Conservation (phyloP, 2,113 vertebrate genomes). For the Baryphthengus martii region DNA sequence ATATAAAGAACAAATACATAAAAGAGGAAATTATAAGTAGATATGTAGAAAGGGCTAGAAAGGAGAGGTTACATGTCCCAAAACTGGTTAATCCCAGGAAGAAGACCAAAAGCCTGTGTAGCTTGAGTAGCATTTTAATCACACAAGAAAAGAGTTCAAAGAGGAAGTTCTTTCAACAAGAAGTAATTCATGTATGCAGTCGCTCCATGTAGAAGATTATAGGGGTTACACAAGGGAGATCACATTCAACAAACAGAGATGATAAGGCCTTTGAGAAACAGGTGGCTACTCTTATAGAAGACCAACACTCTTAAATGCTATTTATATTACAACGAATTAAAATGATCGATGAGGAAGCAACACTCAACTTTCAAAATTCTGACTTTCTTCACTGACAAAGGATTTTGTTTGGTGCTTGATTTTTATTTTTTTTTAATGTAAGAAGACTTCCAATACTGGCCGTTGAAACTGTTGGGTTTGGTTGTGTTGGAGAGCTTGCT, state of each 20-base stretch:
- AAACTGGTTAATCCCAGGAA: background rate
- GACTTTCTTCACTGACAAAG: background rate
- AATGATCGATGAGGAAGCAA: background rate
- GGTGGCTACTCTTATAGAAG: background rate
- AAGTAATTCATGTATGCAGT: background rate
- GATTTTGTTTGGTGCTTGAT: background rate
- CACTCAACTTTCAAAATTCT: background rate
- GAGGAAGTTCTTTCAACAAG: background rate
- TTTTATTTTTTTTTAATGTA: background rate
- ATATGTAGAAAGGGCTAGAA: background rate
- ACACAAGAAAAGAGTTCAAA: background rate
- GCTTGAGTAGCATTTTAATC: background rate
- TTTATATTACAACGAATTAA: background rate
- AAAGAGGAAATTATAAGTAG: background rate
- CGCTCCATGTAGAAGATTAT: background rate
- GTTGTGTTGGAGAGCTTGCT: background rate
- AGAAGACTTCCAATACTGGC: background rate
- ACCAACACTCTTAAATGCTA: background rate
- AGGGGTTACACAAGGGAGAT: background rate
- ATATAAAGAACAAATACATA: background rate
- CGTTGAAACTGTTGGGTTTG: background rate
- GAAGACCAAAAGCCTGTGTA: background rate
- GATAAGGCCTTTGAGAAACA: background rate
- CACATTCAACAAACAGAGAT: background rate
- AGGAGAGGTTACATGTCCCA: background rate